phyloP scores from a whole-genome alignment of 2,797 vertebrate species.

The Hydrolagus colliei region DNA sequence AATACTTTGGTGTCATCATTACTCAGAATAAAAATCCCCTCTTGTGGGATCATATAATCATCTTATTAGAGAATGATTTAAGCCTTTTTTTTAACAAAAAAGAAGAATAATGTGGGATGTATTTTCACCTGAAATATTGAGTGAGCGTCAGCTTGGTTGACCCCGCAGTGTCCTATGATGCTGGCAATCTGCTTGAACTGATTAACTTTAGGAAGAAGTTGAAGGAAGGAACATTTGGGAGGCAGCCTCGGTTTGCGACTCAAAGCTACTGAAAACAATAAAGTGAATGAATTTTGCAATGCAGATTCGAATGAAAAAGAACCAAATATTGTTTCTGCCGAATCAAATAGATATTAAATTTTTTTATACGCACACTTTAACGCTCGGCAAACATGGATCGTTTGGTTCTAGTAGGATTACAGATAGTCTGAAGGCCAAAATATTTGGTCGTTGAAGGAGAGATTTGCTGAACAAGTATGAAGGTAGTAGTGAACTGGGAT shows the following conservation, averaged over 20 bases:
- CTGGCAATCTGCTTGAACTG: slow-evolving; percentile 72
- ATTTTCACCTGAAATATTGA: slow-evolving; percentile 86
- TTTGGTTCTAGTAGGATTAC: too few species aligned
- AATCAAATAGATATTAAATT: neutral
- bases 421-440: neutral
- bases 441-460: neutral
- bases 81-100: slow-evolving; percentile 58
- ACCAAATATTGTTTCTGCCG: too few species aligned
- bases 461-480: neutral
- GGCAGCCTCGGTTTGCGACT: slow-evolving; percentile 43
- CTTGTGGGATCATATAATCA: slow-evolving; percentile 57
- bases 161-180: slow-evolving; percentile 74
- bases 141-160: slow-evolving; percentile 66
- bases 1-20: slow-evolving; percentile 53
- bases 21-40: slow-evolving; percentile 57
- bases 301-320: neutral
- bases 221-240: slow-evolving; percentile 44
- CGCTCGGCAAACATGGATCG: neutral
- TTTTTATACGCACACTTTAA: too few species aligned
- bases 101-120: slow-evolving; percentile 62
- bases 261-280: slow-evolving; percentile 48
- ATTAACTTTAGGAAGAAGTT: slow-evolving; percentile 64
- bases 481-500: neutral
- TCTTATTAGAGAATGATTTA: slow-evolving; percentile 57
- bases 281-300: slow-evolving; percentile 37